Conservation (phyloP, 2,797 vertebrate species). For the Xyrichtys novacula region DNA sequence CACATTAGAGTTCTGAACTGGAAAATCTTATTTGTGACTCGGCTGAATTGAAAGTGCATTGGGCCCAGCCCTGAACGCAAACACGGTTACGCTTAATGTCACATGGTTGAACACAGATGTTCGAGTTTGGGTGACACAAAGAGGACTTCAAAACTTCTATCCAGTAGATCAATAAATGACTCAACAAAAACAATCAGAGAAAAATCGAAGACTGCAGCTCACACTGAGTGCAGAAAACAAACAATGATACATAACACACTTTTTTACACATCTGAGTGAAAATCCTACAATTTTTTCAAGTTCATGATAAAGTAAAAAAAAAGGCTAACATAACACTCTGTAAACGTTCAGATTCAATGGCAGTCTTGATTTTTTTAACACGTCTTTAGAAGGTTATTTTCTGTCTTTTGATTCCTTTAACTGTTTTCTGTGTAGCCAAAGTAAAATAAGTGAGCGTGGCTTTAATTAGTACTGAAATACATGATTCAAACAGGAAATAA, state of each 20-base stretch:
- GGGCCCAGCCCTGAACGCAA: slow-evolving; percentile 78
- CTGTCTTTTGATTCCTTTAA: slow-evolving; percentile 16
- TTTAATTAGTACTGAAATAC: slow-evolving; percentile 14
- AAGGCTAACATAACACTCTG: slow-evolving; percentile 40
- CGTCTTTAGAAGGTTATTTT: slow-evolving; percentile 17
- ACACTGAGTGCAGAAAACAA: slow-evolving; percentile 11
- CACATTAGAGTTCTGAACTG: slow-evolving; percentile 10
- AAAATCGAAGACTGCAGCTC: slow-evolving; percentile 17
- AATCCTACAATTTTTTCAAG: slow-evolving; percentile 55
- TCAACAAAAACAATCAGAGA: slow-evolving; percentile 36
- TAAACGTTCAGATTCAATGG: slow-evolving; percentile 49
- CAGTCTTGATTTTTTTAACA: slow-evolving; percentile 34
- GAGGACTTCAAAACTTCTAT: slow-evolving; percentile 49
- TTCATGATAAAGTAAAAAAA: slow-evolving; percentile 46
- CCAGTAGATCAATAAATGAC: slow-evolving; percentile 55
- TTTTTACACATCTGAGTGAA: slow-evolving; percentile 46
- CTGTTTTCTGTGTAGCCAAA: slow-evolving; percentile 18
- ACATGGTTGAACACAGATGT: slow-evolving; percentile 79
- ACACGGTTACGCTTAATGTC: slow-evolving; percentile 80
- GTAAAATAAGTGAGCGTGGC: slow-evolving; percentile 18
- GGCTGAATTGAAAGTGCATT: slow-evolving; percentile 74
- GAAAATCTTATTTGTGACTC: slow-evolving; percentile 46
- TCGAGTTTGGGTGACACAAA: slow-evolving; percentile 63
- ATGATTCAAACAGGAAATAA: slow-evolving; percentile 37
- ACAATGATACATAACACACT: slow-evolving; percentile 44